Base-by-base conservation (phyloP, 2,888 invertebrate species). In the Anagyrus pseudococci region DNA sequence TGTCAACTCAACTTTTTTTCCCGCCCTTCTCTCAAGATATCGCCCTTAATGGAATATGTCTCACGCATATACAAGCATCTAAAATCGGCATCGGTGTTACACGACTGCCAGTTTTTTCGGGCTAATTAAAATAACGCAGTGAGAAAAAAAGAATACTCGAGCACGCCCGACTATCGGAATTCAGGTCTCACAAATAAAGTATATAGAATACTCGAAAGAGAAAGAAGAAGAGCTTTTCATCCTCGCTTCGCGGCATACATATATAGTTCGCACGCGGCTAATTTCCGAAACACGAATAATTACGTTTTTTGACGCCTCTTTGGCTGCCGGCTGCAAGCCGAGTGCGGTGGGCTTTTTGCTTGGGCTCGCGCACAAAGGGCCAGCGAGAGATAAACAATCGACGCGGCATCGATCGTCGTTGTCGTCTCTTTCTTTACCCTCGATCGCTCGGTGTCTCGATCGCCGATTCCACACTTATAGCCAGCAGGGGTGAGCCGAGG, bases 271-370 rank as follows among this genome's bases (percentile, higher is more conserved):
- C n/a, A 8, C 22, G 15, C 37, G 26, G 46, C 44, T 61, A 56
- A 61, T 61, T 56, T 61, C 33, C 17, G 40, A 56, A 56, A 37
- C 44, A 40, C 43, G 61, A 61, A 56, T 61, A 61, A 61, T 61
- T 56, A 55, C 19, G 43, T 50, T 56, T 56, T 60, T 54, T 48
- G 54, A 60, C 25, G 41, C 26, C 37, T 52, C 37, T 23, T 25
- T 15, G n/a, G n/a, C n/a, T n/a, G n/a, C n/a, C n/a, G n/a, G n/a
- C n/a, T n/a, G n/a, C n/a, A n/a, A n/a, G n/a, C n/a, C n/a, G n/a
- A n/a, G n/a, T n/a, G n/a, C n/a, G n/a, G n/a, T n/a, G n/a, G n/a
- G 10, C 47, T 47, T 47, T 23, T 47, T 41, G 1, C 46, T 29
- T 20, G 8, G 26, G 8, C 4, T 13, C 40, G 44, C n/a, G n/a